Conservation (phyloP, 2,113 vertebrate species). For the Tenebrosternarchus preto region DNA sequence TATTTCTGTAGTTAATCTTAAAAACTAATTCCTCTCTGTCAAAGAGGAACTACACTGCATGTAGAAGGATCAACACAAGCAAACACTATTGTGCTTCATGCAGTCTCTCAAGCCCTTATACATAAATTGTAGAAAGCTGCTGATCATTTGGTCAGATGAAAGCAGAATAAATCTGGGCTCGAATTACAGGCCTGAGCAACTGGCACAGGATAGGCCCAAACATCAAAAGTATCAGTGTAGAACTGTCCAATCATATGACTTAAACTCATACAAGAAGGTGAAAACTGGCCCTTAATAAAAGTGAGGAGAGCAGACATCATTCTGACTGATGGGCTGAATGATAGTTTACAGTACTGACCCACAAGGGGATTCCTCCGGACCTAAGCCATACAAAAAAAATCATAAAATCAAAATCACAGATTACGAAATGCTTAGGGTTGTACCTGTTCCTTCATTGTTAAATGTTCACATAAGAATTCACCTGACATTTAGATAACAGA, state of each 20-base stretch:
- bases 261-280: not conserved
- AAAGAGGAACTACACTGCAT: not conserved
- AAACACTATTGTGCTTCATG: not conserved
- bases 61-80: not conserved
- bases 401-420: not conserved
- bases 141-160: constrained; percentile 57
- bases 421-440: no score
- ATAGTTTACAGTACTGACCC: not conserved
- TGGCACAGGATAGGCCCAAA: constrained; percentile 47
- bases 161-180: constrained; percentile 55
- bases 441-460: not conserved
- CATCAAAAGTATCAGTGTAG: constrained; percentile 40
- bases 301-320: not conserved
- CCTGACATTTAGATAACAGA: constrained; percentile 17
- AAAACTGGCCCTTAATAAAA: not conserved
- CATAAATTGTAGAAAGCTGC: constrained; percentile 34
- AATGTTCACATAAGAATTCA: not conserved
- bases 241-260: constrained; percentile 6
- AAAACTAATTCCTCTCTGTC: not conserved
- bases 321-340: not conserved
- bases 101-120: no score
- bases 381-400: not conserved
- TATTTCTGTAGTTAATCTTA: not conserved
- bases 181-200: constrained; percentile 48
- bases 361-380: not conserved